Base-by-base conservation (phyloP, 92 coral and sea anemone species). In the Actinernus sp. region DNA sequence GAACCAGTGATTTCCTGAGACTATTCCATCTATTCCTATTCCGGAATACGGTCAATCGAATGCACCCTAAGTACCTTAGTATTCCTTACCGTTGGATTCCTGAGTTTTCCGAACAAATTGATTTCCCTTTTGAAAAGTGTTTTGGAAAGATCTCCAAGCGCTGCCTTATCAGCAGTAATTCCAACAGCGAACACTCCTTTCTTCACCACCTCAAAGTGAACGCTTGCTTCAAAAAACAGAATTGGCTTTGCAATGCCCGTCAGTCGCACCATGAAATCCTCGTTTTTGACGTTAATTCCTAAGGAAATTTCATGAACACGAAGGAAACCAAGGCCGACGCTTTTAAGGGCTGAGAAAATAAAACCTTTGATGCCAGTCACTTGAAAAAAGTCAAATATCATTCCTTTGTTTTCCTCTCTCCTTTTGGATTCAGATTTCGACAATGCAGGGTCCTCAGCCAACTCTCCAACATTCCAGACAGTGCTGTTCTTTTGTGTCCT, bases 151-250 rank as follows among this genome's bases (percentile, higher is more conserved):
- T 65, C 83, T 31, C 45, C 78, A 11, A 82, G 50, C 24, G 57
- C 72, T 19, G 89, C 83, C 13, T 54, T 49, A 14, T 74, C 89
- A 17, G 83, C 83, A 6, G 89, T 82, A 36, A 82, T 65, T 0
- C 71, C 89, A 17, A 82, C 83, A 13, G 84, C 89, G 53, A 82
- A 67, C 26, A 82, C 71, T 4, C 67, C 65, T 31, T 82, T 82
- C 52, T 79, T 79, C 11, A 74, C 58, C 1, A 82, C 26, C 39
- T 82, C 89, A 32, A 82, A 82, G 9, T 67, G 56, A 29, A 82
- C 49, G 49, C 78, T 66, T 2, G 78, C 63, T 4, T 73, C 73
- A 30, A 68, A 52, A 40, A 57, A 65, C 23, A 13, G 13, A 19
- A 65, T 66, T 0, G 89, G 89, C 2, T 79, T 64, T 0, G 78